Base-by-base conservation (phyloP, 2,113 vertebrate species). In the Haemorhous mexicanus region DNA sequence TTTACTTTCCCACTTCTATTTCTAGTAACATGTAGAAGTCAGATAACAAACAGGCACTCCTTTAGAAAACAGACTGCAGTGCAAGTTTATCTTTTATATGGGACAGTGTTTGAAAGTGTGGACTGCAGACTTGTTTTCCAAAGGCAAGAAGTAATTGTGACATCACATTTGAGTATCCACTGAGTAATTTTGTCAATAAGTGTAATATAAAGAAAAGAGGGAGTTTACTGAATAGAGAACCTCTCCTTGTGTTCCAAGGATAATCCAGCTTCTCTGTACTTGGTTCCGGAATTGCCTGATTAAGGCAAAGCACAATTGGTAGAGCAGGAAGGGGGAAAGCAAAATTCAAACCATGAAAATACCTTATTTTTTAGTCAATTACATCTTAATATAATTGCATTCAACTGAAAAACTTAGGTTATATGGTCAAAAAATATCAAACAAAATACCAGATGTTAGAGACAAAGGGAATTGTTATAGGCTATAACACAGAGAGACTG, bases 291-390 rank as follows among this genome's bases (percentile, higher is more conserved):
- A 46, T 11, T 52, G 9, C 10, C 32, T 50, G 10, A n/a, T 74
- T 58, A 68, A 63, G 21, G 13, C 2, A 8, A 7, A 67, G 12
- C 4, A 41, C 2, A 13, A 49, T 7, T 1, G 3, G 2, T 26
- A 41, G 1, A 26, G 5, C 2, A 55, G 6, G 8, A 78, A 22
- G 4, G 1, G 6, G 11, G 35, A 84, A 13, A 82, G 7, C 4
- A 63, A 62, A 84, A 20, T 10, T 9, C 28, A 85, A 90, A 73
- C 39, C 1, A 16, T 66, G 28, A 19, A 84, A 75, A 46, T 50
- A 32, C 0, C 3, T 49, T 27, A 30, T 46, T 4, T 74, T 73
- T 73, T 58, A 47, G 27, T 49, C 9, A 75, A 82, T 6, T 79
- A 8, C 6, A n/a, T 74, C 64, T 82, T 21, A 30, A 61, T 30